A percentile compares a stretch with the other conserved stretches of the same genome.
Evolutionary conservation across 2,888 invertebrate genomes (phyloP).

Genomic region (Nasonia oneida): DNA sequence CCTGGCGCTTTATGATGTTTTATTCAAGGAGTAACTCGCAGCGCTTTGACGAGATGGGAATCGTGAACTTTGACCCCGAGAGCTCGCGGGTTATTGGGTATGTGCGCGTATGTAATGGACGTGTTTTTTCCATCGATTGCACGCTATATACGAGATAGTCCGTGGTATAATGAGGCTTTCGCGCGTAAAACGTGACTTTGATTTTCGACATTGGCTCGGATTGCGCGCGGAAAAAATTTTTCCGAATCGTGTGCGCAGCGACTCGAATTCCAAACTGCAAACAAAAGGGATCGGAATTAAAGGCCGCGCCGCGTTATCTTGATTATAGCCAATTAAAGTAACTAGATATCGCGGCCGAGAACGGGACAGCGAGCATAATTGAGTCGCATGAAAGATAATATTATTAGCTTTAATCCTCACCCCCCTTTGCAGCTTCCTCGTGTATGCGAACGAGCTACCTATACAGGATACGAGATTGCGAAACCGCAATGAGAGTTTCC

Average conservation of each 20-base stretch:
- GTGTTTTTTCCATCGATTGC: background rate
- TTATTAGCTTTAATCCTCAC: background rate
- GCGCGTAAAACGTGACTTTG: background rate
- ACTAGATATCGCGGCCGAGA: conserved; percentile 10
- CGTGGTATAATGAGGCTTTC: background rate
- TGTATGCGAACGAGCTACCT: background rate
- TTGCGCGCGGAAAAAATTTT: background rate
- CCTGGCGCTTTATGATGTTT: conserved; percentile 43
- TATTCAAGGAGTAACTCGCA: conserved; percentile 39
- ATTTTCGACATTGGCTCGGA: background rate
- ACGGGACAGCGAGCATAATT: background rate
- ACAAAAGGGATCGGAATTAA: conserved; percentile 41
- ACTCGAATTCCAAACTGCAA: conserved; percentile 23
- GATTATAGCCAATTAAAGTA: conserved; percentile 44
- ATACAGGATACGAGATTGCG: background rate
- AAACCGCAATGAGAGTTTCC: too few relatives aligned
- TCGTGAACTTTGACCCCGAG: conserved; percentile 47
- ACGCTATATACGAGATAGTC: background rate
- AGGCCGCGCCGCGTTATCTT: conserved; percentile 20
- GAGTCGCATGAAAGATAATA: conserved; percentile 6
- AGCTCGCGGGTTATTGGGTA: background rate
- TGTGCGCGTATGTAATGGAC: conserved; percentile 6
- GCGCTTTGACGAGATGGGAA: conserved; percentile 1
- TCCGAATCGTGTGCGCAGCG: background rate
- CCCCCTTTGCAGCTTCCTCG: background rate